Evolutionary conservation across 2,113 vertebrate species (phyloP), one percentile per base, ranked within the genome.

Genomic region (Mesocricetus auratus): DNA sequence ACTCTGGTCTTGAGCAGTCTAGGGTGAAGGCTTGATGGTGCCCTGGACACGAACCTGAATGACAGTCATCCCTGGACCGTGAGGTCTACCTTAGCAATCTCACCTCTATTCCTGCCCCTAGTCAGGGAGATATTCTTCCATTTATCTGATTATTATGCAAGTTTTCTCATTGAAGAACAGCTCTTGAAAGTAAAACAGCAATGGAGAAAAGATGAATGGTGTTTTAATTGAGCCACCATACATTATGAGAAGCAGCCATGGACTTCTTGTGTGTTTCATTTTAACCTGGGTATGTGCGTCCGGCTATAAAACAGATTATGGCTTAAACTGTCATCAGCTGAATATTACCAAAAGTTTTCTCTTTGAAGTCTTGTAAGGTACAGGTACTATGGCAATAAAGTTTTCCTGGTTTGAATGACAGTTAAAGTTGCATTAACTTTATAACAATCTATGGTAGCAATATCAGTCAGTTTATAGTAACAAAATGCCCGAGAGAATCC

Each of bases 381-480:
- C 8, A 7, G 62, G n/a, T 26, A 15, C 33, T 77, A 83, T 69
- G 15, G 73, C 74, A 29, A 29, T 29, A 82, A 86, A 82, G 89
- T 83, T 77, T 94, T 31, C 60, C 13, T 69, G 62, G 33, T 39
- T 74, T 92, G 68, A 82, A 33, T 56, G 8, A 50, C 26, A 87
- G 7, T 29, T 89, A 89, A 96, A 90, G 86, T 71, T 60, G 42
- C 73, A 91, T n/a, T 93, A 73, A 50, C 19, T 56, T 47, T 45
- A 78, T 9, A 91, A n/a, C 78, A 36, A 64, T 26, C 9, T 64
- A 10, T 17, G 47, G 82, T 90, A 71, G 71, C 85, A 86, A 64
- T 33, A 68, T 17, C 22, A 29, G 60, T 29, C 60, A 12, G 13
- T 16, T 78, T n/a, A 24, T 58, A 15, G 47, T 66, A 17, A 78